These are phyloP conservation scores for Cichladusa arquata DNA, from an alignment of 2,113 vertebrate species.

Conservation along the genomic window DNA sequence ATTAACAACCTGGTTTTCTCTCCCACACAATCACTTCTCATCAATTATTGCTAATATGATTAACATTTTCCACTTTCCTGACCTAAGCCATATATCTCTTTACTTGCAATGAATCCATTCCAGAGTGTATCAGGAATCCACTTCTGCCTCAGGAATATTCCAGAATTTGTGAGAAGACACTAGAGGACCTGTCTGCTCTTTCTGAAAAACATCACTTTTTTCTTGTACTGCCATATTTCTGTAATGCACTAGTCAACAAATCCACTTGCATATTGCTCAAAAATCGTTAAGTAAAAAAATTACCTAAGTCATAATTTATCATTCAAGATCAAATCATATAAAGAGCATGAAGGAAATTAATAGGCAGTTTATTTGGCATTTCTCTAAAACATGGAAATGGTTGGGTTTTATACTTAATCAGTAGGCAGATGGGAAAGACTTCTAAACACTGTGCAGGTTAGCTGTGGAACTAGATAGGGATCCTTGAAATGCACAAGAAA, in stretches of 20 bases:
- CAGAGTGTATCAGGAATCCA: slow-evolving; percentile 55
- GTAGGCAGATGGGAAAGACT: neutral
- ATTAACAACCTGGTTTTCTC: neutral
- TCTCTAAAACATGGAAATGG: neutral
- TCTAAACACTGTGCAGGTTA: neutral
- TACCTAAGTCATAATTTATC: neutral
- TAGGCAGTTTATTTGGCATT: neutral
- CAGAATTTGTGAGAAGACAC: slow-evolving; percentile 24
- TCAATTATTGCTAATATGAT: neutral
- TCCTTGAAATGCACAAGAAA: neutral
- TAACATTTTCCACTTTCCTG: neutral
- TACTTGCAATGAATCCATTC: neutral
- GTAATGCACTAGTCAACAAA: slow-evolving; percentile 22
- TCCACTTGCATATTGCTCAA: neutral
- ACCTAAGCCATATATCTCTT: neutral
- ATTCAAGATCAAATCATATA: neutral
- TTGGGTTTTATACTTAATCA: neutral
- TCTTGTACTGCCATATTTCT: slow-evolving; percentile 35
- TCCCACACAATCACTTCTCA: neutral
- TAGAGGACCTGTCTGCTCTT: slow-evolving; percentile 45
- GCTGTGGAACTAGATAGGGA: neutral
- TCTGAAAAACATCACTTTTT: slow-evolving; percentile 61
- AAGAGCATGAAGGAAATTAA: neutral
- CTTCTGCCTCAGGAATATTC: slow-evolving; percentile 38
- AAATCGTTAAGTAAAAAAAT: neutral